These are phyloP conservation scores for Limenitis camilla DNA, from an alignment of 2,888 invertebrate species.

Conservation along the genomic window DNA sequence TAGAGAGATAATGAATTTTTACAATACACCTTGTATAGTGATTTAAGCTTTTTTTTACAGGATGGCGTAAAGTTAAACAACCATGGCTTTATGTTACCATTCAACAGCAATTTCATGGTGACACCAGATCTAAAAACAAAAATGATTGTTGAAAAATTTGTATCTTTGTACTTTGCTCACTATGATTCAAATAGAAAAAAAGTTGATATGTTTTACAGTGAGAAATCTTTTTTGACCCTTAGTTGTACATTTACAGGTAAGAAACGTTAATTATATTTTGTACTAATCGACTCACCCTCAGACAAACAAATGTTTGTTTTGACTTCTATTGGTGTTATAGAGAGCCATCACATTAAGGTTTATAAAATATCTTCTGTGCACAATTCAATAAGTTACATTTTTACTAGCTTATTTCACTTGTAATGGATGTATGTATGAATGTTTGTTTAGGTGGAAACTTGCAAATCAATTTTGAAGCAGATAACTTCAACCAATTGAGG, in stretches of 20 bases:
- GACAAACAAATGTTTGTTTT: no score
- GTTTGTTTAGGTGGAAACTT: no score
- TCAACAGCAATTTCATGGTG: constrained; percentile 44
- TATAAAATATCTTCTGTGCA: no score
- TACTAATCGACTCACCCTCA: neutral
- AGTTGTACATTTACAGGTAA: constrained; percentile 35
- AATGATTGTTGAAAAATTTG: constrained; percentile 53
- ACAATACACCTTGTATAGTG: neutral
- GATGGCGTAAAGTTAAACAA: constrained; percentile 55
- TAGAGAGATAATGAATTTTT: no score
- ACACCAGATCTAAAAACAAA: constrained; percentile 40
- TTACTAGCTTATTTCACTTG: no score
- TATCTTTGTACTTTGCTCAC: constrained; percentile 50
- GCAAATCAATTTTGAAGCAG: no score
- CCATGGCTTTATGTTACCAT: constrained; percentile 44
- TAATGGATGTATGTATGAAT: no score
- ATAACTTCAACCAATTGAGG: no score
- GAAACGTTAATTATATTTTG: neutral
- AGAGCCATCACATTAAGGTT: no score
- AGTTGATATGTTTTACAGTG: constrained; percentile 43
- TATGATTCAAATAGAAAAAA: constrained; percentile 38
- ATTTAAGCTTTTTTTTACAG: constrained; percentile 34
- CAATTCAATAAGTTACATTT: no score
- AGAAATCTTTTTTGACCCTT: constrained; percentile 34
- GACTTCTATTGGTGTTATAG: no score